phyloP scores from a whole-genome alignment of 2,113 vertebrate genomes.

The Malaclemys terrapin region DNA sequence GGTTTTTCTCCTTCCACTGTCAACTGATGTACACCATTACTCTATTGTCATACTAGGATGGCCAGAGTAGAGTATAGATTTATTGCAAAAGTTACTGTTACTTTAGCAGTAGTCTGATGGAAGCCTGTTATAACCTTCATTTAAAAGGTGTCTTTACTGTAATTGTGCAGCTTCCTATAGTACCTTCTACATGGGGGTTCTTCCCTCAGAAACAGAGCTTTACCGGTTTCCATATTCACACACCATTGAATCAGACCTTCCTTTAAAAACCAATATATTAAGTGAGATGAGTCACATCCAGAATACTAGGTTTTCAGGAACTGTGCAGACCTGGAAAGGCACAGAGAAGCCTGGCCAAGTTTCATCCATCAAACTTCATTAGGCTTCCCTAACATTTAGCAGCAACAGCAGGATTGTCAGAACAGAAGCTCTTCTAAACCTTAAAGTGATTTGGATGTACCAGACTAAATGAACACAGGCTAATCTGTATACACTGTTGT shows the following conservation, averaged over 20 bases:
- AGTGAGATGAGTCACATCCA: background rate
- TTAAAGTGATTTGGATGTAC: background rate
- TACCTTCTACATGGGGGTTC: background rate
- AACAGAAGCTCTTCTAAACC: background rate
- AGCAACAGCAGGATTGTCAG: background rate
- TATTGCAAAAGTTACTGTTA: background rate
- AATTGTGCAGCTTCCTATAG: background rate
- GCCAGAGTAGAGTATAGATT: background rate
- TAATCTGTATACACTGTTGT: conserved; percentile 10
- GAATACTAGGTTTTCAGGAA: background rate
- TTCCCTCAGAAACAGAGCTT: background rate
- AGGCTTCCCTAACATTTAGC: background rate
- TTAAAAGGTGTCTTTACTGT: background rate
- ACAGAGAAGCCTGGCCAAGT: background rate
- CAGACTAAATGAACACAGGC: background rate
- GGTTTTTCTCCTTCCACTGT: background rate
- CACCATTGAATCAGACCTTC: background rate
- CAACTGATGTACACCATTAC: background rate
- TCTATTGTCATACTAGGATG: no score
- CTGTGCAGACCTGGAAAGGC: background rate
- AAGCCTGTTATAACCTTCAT: background rate
- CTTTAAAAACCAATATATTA: background rate
- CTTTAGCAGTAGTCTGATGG: background rate
- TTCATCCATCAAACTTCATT: background rate
- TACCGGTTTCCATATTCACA: background rate